Evolutionary conservation across 2,113 vertebrate species (phyloP).

Genomic region (Rousettus leschenaultii): DNA sequence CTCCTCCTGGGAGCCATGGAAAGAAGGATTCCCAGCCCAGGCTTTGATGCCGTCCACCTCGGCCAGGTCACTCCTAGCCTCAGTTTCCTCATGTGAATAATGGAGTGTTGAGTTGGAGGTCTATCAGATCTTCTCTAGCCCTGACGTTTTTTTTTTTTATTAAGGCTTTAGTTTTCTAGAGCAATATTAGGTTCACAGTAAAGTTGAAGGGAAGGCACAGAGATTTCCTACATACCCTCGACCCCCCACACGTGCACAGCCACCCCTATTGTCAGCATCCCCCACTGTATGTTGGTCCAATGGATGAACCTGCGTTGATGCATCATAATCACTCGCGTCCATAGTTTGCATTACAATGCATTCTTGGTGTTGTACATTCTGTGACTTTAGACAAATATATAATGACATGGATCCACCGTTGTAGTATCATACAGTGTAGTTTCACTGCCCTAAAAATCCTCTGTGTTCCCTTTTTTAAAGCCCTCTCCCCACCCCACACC

Average conservation of each 20-base stretch:
- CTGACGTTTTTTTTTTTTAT: background rate
- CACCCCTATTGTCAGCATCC: background rate
- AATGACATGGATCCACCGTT: background rate
- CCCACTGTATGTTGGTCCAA: background rate
- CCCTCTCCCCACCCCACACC: background rate
- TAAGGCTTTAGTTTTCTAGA: background rate
- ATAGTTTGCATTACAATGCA: background rate
- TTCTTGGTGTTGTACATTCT: background rate
- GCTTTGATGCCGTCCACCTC: background rate
- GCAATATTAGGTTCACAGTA: background rate
- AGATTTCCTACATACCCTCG: background rate
- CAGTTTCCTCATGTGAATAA: background rate
- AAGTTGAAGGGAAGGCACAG: background rate
- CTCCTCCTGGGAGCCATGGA: background rate
- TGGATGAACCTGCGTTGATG: background rate
- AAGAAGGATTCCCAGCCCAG: background rate
- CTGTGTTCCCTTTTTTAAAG: background rate
- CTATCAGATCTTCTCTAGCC: background rate
- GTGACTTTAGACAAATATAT: background rate
- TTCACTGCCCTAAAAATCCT: background rate
- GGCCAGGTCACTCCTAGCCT: background rate
- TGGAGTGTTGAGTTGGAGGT: background rate
- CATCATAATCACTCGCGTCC: background rate
- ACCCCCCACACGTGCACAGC: background rate
- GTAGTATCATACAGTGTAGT: too few relatives aligned